Evolutionary conservation across 2,113 vertebrate genomes (phyloP), one percentile per base, ranked within the genome.

Genomic region (Sinocyclocheilus grahami): DNA sequence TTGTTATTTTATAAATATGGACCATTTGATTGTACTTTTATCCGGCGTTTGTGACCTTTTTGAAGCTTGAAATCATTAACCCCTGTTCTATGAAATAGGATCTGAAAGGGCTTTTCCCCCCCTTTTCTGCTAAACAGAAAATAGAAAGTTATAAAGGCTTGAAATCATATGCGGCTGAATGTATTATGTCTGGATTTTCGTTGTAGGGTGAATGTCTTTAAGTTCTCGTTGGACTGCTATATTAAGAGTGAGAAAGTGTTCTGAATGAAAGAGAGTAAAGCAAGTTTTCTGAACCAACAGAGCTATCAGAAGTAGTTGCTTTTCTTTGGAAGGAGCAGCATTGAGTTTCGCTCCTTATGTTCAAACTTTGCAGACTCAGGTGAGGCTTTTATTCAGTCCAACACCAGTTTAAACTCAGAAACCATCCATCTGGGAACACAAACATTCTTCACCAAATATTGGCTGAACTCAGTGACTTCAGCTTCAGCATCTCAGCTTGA

Each of bases 401-500:
- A 79, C 65, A 85, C 88, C 77, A 88, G 87, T 90, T 83, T 89
- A 89, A 90, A 90, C 71, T 76, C 85, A 88, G 81, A 82, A 75
- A 24, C 48, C 85, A 83, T 71, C 48, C 84, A 79, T 87, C 86
- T 88, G 65, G 89, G 86, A 88, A 82, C 79, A 87, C 85, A 87
- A 46, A 74, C 80, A 78, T 79, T 87, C 65, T 76, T 79, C 83
- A 85, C 48, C 76, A 78, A 69, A 80, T 83, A 72, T 83, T 86
- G 85, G 89, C 91, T 90, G 67, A 75, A 72, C 74, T 85, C 78
- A 86, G 71, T 88, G 88, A 86, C 81, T 88, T 85, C 76, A 78
- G 20, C 88, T 89, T 86, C 72, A 85, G 53, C 85, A 87, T 87
- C 86, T 78, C 53, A 78, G 72, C 77, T 86, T 85, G 83, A 91